Evolutionary conservation across 2,888 invertebrate genomes (phyloP), one percentile per base, ranked within the genome.

Genomic region (Rhagium mordax): DNA sequence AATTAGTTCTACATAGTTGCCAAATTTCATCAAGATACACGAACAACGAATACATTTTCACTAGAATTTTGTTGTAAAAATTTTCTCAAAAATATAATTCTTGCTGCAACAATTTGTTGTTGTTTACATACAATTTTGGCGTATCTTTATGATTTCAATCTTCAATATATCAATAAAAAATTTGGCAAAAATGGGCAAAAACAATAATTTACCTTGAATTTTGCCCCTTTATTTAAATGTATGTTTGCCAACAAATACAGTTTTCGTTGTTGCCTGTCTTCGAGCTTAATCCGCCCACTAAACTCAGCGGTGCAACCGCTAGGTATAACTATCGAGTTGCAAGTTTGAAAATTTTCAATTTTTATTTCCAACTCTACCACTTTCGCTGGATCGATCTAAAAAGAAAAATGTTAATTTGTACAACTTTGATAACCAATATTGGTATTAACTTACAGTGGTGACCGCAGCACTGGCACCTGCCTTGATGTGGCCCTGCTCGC

Each of bases 341-440:
- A 83, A 2, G 82, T 80, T 7, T 84, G 92, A 88, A 97, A 98
- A 74, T 95, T 95, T 83, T 98, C 98, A 74, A 97, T 88, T 66
- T 93, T 92, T 67, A 98, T 91, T 70, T 91, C 91, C 24, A 98
- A 88, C 84, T 95, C 94, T 27, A 96, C 89, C 1, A 91, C 90
- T 77, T 94, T 91, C 64, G 94, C 93, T 7, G 94, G 90, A 86
- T 95, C 92, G 77, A 94, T 91, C 93, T 94, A 84, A 49, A 73
- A 24, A 24, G 3, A 24, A 24, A 51, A 20, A 51, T 18, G n/a
- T 3, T 8, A 1, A 41, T 10, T n/a, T 41, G 3, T 2, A 8
- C 10, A 1, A 10, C 13, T 41, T 41, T 7, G 1, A 51, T 51
- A 51, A 5, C 18, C 20, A 49, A 6, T 20, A 20, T 20, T 8